Percentiles rank a stretch among this genome's conserved stretches.
Evolutionary conservation across 2,888 invertebrate species (phyloP).

Genomic region (Fragum sueziense): DNA sequence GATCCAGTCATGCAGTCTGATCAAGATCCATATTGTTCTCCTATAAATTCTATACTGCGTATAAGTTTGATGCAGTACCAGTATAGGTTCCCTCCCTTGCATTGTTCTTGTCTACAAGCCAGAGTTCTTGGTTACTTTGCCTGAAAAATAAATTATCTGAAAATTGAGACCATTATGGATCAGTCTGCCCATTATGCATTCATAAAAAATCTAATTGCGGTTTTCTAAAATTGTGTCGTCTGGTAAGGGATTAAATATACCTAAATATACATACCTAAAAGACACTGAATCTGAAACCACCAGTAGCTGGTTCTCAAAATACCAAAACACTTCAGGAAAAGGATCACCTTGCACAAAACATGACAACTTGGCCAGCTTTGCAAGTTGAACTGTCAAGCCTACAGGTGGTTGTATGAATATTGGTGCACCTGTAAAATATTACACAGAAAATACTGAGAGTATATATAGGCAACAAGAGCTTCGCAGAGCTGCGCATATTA

Average conservation of each 20-base stretch:
- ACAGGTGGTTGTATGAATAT: constrained; percentile 73
- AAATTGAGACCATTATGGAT: not conserved
- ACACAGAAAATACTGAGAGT: no score
- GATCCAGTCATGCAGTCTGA: no score
- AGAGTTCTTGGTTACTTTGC: no score
- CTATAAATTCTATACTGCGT: no score
- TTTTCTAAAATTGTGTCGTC: not conserved
- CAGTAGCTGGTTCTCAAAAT: constrained; percentile 64
- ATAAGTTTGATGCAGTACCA: no score
- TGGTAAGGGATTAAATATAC: not conserved
- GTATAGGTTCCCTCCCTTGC: no score
- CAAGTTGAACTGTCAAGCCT: constrained; percentile 67
- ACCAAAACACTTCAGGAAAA: constrained; percentile 73
- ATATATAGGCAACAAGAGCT: no score
- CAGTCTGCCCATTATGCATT: not conserved
- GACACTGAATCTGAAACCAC: constrained; percentile 56
- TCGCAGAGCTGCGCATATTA: no score
- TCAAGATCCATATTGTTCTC: no score
- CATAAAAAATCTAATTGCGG: not conserved
- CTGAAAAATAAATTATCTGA: not conserved
- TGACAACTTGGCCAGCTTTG: constrained; percentile 69
- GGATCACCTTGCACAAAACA: constrained; percentile 76
- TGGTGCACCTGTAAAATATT: constrained; percentile 73
- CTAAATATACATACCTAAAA: constrained; percentile 62
- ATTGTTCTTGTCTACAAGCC: no score